A percentile compares a stretch with the other conserved stretches of the same genome.
phyloP scores from a whole-genome alignment of 2,113 vertebrate genomes.

The Coracopsis vasa region DNA sequence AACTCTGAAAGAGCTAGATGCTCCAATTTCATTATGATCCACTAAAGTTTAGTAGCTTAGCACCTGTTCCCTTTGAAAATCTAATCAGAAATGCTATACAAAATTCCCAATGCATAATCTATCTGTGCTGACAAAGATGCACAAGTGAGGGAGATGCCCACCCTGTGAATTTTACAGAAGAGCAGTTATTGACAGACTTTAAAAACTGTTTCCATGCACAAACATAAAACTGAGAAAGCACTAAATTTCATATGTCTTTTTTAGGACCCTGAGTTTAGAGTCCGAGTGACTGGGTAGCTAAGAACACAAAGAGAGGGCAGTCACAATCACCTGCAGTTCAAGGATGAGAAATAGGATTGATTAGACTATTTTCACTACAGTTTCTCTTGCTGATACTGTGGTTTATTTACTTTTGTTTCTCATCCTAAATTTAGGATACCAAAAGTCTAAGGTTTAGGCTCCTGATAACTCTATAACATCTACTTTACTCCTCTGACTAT shows the following conservation, averaged over 20 bases:
- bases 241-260: background rate
- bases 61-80: background rate
- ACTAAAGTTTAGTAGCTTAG: background rate
- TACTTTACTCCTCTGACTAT: background rate
- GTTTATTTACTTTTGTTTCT: background rate
- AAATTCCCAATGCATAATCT: background rate
- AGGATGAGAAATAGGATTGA: background rate
- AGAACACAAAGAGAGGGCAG: background rate
- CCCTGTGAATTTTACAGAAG: background rate
- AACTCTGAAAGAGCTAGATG: background rate
- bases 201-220: background rate
- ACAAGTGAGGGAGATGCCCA: background rate
- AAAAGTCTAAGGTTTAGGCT: background rate
- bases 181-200: background rate
- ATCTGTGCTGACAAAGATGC: background rate
- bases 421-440: background rate
- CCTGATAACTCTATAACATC: slow-evolving; percentile 14
- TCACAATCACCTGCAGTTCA: background rate
- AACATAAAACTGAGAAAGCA: background rate
- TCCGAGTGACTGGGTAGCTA: background rate
- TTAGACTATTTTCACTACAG: background rate
- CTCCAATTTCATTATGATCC: background rate
- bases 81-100: background rate
- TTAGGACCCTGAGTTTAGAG: background rate
- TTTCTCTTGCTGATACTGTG: background rate